Evolutionary conservation across 92 coral and sea anemone genomes (phyloP), one percentile per base, ranked within the genome.

Genomic region (Meandrina meandrites): DNA sequence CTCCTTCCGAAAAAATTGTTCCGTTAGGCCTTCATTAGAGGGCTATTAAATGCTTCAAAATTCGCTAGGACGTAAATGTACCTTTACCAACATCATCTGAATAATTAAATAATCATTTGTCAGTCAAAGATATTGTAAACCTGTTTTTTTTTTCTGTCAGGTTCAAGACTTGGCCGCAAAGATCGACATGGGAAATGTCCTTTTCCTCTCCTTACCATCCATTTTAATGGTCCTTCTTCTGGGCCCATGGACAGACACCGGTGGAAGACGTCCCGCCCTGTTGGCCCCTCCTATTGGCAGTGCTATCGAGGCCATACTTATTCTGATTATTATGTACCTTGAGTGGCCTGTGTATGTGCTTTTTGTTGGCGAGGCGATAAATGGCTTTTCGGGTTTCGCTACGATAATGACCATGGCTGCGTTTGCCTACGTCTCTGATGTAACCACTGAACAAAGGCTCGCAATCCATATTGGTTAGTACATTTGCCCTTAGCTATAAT

Each of bases 171-270:
- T 84, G 58, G 88, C 94, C 13, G 87, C 98, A 7, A 84, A 87
- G 71, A 80, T 92, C 67, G 88, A 89, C 88, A 78, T 94, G 81
- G 98, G 93, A 0, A 86, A 89, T 34, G 89, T 81, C 18, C 86
- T 94, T 86, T 91, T 85, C 32, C 86, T 81, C 1, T 91, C 96
- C 42, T 62, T 94, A 13, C 98, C 96, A 21, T 91, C 98, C 1
- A 83, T 94, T 24, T 51, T 94, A 11, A 79, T 88, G 67, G 86
- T 95, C 30, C 92, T 93, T 31, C 76, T 94, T 72, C 57, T 91
- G 54, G 98, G 98, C 11, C 86, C 93, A 10, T 94, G 98, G 98
- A 89, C 98, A 34, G 98, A 94, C 82, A 81, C 89, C 5, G 96
- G 89, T 58, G 98, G 98, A 1, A 68, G 98, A 34, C 90, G 90